These are phyloP conservation scores for Hypotaenidia okinawae DNA, from an alignment of 2,797 vertebrate species.

Conservation along the genomic window DNA sequence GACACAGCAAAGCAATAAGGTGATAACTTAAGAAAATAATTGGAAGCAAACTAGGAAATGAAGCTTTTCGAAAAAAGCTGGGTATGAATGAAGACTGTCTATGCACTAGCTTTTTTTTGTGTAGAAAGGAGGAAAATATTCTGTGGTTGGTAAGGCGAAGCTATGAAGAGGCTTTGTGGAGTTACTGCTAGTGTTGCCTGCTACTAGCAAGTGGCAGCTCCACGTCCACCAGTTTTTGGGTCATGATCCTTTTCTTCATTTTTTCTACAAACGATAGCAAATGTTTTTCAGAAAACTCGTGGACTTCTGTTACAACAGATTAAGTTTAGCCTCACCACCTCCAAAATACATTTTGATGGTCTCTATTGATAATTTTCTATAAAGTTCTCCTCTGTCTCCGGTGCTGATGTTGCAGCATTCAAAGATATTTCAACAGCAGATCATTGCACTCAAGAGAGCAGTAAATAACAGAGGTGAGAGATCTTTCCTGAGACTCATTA, in stretches of 20 bases:
- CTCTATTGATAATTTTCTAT: neutral
- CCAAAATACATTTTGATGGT: neutral
- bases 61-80: neutral
- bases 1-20: constrained; percentile 18
- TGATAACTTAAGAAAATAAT: constrained; percentile 29
- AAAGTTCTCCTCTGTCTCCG: neutral
- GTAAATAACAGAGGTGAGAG: neutral
- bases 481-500: neutral
- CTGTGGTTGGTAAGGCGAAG: neutral
- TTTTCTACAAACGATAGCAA: neutral
- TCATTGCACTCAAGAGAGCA: neutral
- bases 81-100: neutral
- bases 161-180: neutral
- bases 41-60: constrained; percentile 48
- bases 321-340: neutral
- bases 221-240: neutral
- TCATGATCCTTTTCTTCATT: neutral
- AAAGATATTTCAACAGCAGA: neutral
- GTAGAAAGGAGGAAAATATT: neutral
- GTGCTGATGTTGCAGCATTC: neutral
- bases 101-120: neutral
- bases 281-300: neutral
- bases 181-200: neutral
- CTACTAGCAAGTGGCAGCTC: neutral
- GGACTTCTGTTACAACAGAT: neutral